Evolutionary conservation across 2,113 vertebrate species (phyloP).

Genomic region (Coryphaenoides rupestris): DNA sequence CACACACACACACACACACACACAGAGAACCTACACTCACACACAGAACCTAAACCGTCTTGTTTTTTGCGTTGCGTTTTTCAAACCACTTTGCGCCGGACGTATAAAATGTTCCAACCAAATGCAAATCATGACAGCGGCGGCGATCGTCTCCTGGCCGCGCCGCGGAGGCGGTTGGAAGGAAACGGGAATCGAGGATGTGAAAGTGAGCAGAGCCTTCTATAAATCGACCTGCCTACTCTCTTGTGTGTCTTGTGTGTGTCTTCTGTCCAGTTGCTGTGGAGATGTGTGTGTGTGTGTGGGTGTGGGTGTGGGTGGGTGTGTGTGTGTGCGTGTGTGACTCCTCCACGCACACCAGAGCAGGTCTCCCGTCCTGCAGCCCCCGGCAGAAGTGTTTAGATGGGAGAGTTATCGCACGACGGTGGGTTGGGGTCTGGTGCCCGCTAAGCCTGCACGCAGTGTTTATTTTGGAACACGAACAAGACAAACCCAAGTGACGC

Average conservation of each 20-base stretch:
- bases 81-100: slow-evolving; percentile 11
- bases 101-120: slow-evolving; percentile 11
- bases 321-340: neutral
- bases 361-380: slow-evolving; percentile 17
- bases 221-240: slow-evolving; percentile 69
- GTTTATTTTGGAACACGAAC: slow-evolving; percentile 90
- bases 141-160: slow-evolving; percentile 47
- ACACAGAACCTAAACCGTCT: neutral
- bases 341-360: slow-evolving; percentile 3
- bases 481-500: slow-evolving; percentile 82
- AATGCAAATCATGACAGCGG: slow-evolving; percentile 44
- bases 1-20: neutral
- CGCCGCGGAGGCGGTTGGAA: slow-evolving; percentile 49
- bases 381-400: slow-evolving; percentile 30
- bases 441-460: slow-evolving; percentile 72
- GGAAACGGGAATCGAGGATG: slow-evolving; percentile 62
- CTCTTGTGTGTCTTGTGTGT: slow-evolving; percentile 53
- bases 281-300: slow-evolving; percentile 28
- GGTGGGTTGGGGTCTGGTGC: slow-evolving; percentile 40
- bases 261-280: slow-evolving; percentile 47
- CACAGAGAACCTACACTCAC: neutral
- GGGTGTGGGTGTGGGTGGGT: slow-evolving; percentile 3
- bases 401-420: slow-evolving; percentile 26
- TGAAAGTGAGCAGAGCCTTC: slow-evolving; percentile 66
- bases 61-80: slow-evolving; percentile 5